Evolutionary conservation across 2,888 invertebrate genomes (phyloP).

Genomic region (Exephanes ischioxanthus): DNA sequence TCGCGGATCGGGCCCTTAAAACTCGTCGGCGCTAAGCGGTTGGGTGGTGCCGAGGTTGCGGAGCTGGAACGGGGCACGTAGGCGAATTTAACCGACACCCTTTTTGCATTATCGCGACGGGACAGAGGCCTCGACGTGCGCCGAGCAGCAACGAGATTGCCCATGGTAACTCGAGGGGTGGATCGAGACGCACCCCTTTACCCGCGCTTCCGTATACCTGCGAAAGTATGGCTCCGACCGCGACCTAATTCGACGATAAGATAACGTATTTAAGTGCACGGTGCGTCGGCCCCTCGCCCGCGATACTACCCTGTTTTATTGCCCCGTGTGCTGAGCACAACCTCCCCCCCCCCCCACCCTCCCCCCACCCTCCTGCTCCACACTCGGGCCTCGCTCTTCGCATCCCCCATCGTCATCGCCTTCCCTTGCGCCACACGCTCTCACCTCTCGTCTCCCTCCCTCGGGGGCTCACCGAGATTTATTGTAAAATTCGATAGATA

Average conservation of each 20-base stretch:
- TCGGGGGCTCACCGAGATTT: slow-evolving; percentile 76
- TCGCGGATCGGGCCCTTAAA: slow-evolving; percentile 31
- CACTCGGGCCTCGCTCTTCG: slow-evolving; percentile 52
- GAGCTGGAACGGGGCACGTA: slow-evolving; percentile 34
- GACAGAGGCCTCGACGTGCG: slow-evolving; percentile 31
- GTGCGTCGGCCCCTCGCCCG: slow-evolving; percentile 73
- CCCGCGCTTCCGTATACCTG: slow-evolving; percentile 38
- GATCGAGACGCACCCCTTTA: slow-evolving; percentile 23
- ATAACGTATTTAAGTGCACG: slow-evolving; percentile 82
- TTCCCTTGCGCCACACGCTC: slow-evolving; percentile 13
- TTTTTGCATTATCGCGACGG: slow-evolving; percentile 45
- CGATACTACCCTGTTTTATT: slow-evolving; percentile 81
- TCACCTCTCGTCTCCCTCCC: slow-evolving; percentile 56
- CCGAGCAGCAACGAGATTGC: slow-evolving; percentile 11
- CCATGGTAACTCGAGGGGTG: slow-evolving; percentile 36
- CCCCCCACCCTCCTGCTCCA: slow-evolving; percentile 40
- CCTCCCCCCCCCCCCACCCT: slow-evolving; percentile 56
- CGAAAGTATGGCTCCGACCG: slow-evolving; percentile 59
- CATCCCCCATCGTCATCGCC: slow-evolving; percentile 14
- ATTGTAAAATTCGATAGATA: slow-evolving; percentile 83
- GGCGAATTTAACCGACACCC: slow-evolving; percentile 59
- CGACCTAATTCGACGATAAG: slow-evolving; percentile 80
- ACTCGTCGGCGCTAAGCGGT: not conserved
- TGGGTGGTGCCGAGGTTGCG: not conserved
- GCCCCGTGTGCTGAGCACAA: slow-evolving; percentile 66